Percentiles rank a stretch among this genome's conserved stretches.
phyloP scores from a whole-genome alignment of 2,113 vertebrate genomes.

The Ibidorhyncha struthersii region DNA sequence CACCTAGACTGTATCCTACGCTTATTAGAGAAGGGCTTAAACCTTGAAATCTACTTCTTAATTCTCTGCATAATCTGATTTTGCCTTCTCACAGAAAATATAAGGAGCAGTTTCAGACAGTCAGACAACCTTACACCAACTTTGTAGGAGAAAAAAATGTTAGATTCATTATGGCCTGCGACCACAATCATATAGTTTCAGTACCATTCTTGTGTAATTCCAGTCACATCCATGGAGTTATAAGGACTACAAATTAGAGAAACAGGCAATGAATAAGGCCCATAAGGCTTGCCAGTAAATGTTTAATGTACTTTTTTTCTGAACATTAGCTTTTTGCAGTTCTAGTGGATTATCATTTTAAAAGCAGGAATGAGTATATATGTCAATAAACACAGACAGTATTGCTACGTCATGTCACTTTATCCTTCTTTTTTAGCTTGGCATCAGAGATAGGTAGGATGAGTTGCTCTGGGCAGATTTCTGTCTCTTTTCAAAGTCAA shows the following conservation, averaged over 20 bases:
- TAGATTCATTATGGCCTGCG: not conserved
- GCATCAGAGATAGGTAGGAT: not conserved
- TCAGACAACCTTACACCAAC: not conserved
- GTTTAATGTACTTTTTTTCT: not conserved
- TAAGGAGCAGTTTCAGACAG: not conserved
- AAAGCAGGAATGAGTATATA: not conserved
- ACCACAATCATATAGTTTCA: not conserved
- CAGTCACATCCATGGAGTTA: not conserved
- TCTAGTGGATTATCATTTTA: not conserved
- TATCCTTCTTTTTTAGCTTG: not conserved
- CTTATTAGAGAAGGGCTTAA: not conserved
- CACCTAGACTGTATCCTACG: not conserved
- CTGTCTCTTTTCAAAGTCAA: not conserved
- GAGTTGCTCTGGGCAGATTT: not conserved
- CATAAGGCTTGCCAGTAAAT: not conserved
- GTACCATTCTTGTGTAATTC: not conserved
- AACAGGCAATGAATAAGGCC: not conserved
- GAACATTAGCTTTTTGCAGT: not conserved
- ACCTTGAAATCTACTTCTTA: not conserved
- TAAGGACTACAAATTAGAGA: not conserved
- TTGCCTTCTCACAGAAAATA: not conserved
- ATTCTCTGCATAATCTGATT: not conserved
- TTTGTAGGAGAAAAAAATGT: not conserved
- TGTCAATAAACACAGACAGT: not conserved
- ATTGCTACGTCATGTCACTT: not conserved